Evolutionary conservation across 2,888 invertebrate genomes (phyloP), one percentile per base, ranked within the genome.

Genomic region (Watsonalla binaria): DNA sequence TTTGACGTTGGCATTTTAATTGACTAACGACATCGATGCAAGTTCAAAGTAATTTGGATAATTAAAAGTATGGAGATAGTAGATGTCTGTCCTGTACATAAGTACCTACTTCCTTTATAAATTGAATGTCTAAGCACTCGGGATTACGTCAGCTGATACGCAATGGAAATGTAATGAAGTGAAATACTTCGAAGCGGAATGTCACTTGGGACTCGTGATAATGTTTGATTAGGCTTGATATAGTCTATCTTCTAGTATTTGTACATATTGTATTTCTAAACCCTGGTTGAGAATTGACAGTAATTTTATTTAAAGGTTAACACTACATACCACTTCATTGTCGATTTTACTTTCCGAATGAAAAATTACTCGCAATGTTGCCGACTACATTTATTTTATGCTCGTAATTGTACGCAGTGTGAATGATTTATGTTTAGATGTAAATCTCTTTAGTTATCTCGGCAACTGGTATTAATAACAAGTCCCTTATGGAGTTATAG

Each of bases 381-480:
- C 42, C 42, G 53, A 60, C 54, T 55, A 52, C 57, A 56, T 54
- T 45, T 56, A 58, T 24, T 24, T 45, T 56, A 58, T 24, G 1
- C 24, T 24, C 24, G 24, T 70, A 73, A 75, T 70, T 68, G 62
- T 65, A 67, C 51, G 56, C 65, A 56, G 62, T 62, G 67, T 60
- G 65, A 63, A 65, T 70, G 68, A 75, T 76, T 74, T 66, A 74
- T 64, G 66, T 58, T 63, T 66, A 65, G 67, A 69, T 65, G 68
- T 61, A 63, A 58, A 68, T 69, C 58, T 49, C 37, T 5, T 61
- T 60, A 55, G 61, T 60, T 59, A 62, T 59, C 57, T 58, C 60
- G 58, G 60, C 61, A 65, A 66, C 65, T 56, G 60, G 65, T 70
- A 66, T 65, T 66, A 63, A 56, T 48, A 58, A 62, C 63, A 57